Conservation (phyloP, 2,113 vertebrate species). For the Sylvia atricapilla region DNA sequence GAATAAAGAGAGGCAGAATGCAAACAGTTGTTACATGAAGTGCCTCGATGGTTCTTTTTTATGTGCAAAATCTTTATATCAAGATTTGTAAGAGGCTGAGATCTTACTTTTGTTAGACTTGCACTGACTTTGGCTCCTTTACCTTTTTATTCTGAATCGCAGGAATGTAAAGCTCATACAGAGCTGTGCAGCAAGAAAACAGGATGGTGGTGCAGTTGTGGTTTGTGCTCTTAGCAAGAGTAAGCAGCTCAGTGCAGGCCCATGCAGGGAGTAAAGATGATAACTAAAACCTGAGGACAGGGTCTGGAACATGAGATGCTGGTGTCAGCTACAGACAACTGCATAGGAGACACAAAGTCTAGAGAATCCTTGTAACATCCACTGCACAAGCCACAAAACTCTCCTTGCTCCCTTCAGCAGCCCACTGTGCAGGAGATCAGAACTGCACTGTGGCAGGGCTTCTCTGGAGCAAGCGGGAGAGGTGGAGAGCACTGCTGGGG, state of each 20-base stretch:
- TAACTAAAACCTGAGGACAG: constrained; percentile 20
- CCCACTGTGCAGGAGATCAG: not conserved
- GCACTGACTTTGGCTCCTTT: not conserved
- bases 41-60: not conserved
- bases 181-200: not conserved
- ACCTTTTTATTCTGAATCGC: not conserved
- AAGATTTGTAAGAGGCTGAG: not conserved
- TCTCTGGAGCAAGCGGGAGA: not conserved
- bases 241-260: not conserved
- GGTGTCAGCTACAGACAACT: constrained; percentile 54
- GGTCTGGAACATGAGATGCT: constrained; percentile 44
- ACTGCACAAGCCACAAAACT: not conserved
- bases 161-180: not conserved
- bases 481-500: not conserved
- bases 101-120: not conserved
- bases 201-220: not conserved
- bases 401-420: not conserved
- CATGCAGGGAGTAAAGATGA: not conserved
- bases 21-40: not conserved
- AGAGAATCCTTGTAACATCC: not conserved
- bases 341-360: constrained; percentile 50
- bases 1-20: not conserved
- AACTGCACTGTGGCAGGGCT: not conserved
- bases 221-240: not conserved
- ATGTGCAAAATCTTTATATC: not conserved